Evolutionary conservation across 35 echinoderm and acorn worm genomes (phyloP).

Genomic region (Holothuria glaberrima): DNA sequence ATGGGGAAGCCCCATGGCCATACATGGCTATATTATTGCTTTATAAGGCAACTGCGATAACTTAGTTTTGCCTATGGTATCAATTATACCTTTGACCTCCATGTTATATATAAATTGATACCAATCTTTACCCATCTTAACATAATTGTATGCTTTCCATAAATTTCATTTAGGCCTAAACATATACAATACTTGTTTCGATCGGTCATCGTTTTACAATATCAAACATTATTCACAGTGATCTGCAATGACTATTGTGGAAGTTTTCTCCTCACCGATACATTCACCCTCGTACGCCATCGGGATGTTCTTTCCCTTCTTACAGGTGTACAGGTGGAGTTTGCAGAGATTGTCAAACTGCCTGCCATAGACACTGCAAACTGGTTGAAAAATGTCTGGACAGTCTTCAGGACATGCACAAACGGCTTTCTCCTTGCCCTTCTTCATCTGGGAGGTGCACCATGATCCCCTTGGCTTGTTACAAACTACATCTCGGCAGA

Average conservation of each 20-base stretch:
- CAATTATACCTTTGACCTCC: too few species aligned
- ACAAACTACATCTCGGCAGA: conserved; percentile 66
- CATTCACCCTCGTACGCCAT: conserved; percentile 72
- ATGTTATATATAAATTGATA: too few species aligned
- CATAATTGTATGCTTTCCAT: too few species aligned
- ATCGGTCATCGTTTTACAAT: neutral
- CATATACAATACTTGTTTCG: too few species aligned
- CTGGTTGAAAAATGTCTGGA: conserved; percentile 44
- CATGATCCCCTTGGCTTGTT: conserved; percentile 82
- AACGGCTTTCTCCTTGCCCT: conserved; percentile 60
- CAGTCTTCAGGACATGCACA: conserved; percentile 87
- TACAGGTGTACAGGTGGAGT: conserved; percentile 73
- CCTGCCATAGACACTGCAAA: conserved; percentile 93
- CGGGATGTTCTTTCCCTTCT: conserved; percentile 69
- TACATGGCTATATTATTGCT: too few species aligned
- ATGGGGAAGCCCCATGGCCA: too few species aligned
- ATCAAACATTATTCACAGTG: neutral
- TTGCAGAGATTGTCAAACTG: conserved; percentile 91
- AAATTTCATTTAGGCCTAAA: too few species aligned
- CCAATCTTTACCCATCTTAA: too few species aligned
- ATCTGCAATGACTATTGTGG: neutral
- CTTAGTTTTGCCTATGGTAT: too few species aligned
- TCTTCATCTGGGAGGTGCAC: conserved; percentile 67
- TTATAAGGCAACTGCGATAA: too few species aligned
- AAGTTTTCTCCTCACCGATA: conserved; percentile 67